A percentile compares a stretch with the other conserved stretches of the same genome.
Conservation (phyloP, 1,140 invertebrate species). For the Zaprionus taronus region DNA sequence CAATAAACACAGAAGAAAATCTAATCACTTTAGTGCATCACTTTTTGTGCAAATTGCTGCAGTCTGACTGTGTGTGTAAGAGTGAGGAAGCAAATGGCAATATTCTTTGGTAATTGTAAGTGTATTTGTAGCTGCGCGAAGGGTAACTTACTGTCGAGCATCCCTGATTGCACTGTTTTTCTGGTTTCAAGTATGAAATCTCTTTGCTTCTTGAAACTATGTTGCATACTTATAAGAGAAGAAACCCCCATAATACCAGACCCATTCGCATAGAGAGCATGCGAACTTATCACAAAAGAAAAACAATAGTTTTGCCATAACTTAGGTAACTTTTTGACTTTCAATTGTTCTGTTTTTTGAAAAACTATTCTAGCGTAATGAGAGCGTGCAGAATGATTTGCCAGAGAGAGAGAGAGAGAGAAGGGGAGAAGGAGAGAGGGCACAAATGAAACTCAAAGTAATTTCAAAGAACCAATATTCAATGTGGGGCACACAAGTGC, state of each 20-base stretch:
- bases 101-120: too few species aligned
- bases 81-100: too few species aligned
- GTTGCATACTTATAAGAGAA: not conserved
- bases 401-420: not conserved
- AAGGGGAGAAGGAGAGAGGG: not conserved
- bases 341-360: not conserved
- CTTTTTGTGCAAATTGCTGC: too few species aligned
- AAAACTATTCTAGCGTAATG: slow-evolving; percentile 3
- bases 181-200: not conserved
- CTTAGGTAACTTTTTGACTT: slow-evolving; percentile 8
- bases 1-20: too few species aligned
- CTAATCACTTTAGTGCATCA: too few species aligned
- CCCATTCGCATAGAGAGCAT: not conserved
- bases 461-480: slow-evolving; percentile 14
- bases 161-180: too few species aligned
- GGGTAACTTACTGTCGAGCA: too few species aligned
- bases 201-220: not conserved
- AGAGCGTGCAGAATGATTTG: slow-evolving; percentile 2
- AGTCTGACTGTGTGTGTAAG: too few species aligned
- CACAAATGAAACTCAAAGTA: slow-evolving; percentile 15
- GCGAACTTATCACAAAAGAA: not conserved
- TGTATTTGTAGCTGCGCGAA: too few species aligned
- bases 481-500: slow-evolving; percentile 14
- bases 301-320: slow-evolving; percentile 5
- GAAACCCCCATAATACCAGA: not conserved